Conservation (phyloP, 2,888 invertebrate genomes). For the Nymphalis c-album region DNA sequence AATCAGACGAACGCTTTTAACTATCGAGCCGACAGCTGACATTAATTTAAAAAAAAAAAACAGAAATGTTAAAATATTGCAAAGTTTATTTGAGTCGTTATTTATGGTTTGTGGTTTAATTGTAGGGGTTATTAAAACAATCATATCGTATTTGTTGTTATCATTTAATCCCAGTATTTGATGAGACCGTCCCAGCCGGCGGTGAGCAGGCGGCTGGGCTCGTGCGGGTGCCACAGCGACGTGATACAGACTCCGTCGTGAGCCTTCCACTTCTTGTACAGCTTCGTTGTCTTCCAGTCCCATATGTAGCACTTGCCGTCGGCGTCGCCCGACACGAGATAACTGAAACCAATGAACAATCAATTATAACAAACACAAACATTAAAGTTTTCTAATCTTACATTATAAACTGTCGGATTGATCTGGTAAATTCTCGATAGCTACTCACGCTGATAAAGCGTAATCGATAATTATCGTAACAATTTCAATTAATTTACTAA, state of each 20-base stretch:
- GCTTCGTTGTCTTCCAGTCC: constrained; percentile 99
- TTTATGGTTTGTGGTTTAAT: constrained; percentile 61
- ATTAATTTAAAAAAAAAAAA: constrained; percentile 42
- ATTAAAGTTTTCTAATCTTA: neutral
- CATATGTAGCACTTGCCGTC: constrained; percentile 99
- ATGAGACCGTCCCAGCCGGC: constrained; percentile 99
- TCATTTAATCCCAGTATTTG: constrained; percentile 96
- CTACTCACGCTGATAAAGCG: neutral
- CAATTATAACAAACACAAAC: constrained; percentile 4
- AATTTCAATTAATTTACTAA: constrained; percentile 2
- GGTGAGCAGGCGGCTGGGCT: constrained; percentile 97
- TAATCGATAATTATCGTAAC: constrained; percentile 2
- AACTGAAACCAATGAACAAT: constrained; percentile 83
- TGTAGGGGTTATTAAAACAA: constrained; percentile 61
- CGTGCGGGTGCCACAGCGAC: constrained; percentile 98
- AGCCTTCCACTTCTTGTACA: constrained; percentile 99
- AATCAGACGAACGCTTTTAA: constrained; percentile 1
- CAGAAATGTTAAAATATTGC: constrained; percentile 41
- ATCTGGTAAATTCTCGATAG: constrained; percentile 4
- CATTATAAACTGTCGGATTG: neutral
- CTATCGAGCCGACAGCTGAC: constrained; percentile 9
- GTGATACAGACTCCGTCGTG: constrained; percentile 98
- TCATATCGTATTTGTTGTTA: constrained; percentile 41
- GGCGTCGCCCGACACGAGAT: constrained; percentile 98
- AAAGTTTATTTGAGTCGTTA: constrained; percentile 52